Conservation (phyloP, 2,888 invertebrate species). For the Palloptera scutellata region DNA sequence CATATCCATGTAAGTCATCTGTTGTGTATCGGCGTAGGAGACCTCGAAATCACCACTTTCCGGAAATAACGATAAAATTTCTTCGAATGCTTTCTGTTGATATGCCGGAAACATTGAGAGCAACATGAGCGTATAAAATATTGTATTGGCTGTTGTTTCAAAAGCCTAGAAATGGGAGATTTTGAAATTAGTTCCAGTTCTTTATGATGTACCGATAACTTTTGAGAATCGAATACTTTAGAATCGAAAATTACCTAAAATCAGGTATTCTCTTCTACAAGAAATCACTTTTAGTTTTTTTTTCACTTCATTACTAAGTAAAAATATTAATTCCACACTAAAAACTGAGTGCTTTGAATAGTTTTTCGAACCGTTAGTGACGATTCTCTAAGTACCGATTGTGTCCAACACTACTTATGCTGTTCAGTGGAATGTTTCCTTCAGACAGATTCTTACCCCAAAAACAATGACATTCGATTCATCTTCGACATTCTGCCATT, state of each 20-base stretch:
- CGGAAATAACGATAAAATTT: constrained; percentile 50
- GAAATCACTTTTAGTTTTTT: too few species aligned
- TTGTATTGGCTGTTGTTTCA: constrained; percentile 59
- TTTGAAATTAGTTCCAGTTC: too few species aligned
- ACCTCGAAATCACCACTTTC: constrained; percentile 48
- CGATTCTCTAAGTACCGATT: too few species aligned
- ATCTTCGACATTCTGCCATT: constrained; percentile 52
- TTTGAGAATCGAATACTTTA: too few species aligned
- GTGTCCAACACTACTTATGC: too few species aligned
- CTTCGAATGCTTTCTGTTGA: constrained; percentile 56
- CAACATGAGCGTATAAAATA: constrained; percentile 50
- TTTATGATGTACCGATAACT: too few species aligned
- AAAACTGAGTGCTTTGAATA: too few species aligned
- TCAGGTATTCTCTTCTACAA: too few species aligned
- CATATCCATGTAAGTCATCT: constrained; percentile 58
- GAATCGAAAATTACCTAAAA: background rate
- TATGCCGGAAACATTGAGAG: constrained; percentile 58
- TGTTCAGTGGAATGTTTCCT: background rate
- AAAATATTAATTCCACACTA: too few species aligned
- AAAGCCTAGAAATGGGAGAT: constrained; percentile 48
- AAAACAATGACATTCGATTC: constrained; percentile 58
- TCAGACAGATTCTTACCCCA: constrained; percentile 42
- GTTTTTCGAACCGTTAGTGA: too few species aligned
- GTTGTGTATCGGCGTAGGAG: constrained; percentile 50
- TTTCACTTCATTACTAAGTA: too few species aligned